Percentiles rank a stretch among this genome's conserved stretches.
Conservation (phyloP, 2,888 invertebrate species). For the Pachymerium ferrugineum region DNA sequence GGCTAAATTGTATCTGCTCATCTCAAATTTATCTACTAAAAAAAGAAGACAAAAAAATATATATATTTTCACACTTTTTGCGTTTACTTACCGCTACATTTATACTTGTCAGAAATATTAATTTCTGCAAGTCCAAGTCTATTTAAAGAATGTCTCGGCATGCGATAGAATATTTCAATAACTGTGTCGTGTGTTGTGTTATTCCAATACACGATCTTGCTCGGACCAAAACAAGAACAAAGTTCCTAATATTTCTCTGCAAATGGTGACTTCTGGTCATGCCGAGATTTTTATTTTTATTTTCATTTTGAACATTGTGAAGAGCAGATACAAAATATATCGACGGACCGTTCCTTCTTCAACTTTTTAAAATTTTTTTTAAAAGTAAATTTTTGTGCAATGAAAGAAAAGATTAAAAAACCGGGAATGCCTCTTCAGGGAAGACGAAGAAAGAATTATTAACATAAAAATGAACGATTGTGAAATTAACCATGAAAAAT, state of each 20-base stretch:
- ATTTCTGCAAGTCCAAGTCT: too few relatives aligned
- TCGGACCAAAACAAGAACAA: slow-evolving; percentile 28
- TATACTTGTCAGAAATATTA: too few relatives aligned
- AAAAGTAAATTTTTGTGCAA: slow-evolving; percentile 32
- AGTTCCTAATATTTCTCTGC: slow-evolving; percentile 28
- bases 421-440: slow-evolving; percentile 27
- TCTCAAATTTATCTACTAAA: slow-evolving; percentile 4
- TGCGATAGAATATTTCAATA: slow-evolving; percentile 15
- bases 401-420: slow-evolving; percentile 20
- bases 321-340: slow-evolving; percentile 32
- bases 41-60: not conserved
- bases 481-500: slow-evolving; percentile 12
- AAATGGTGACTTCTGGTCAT: not conserved
- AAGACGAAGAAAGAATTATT: slow-evolving; percentile 16
- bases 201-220: slow-evolving; percentile 7
- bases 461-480: not conserved
- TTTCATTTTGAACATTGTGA: not conserved
- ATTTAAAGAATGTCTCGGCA: not conserved
- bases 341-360: slow-evolving; percentile 30
- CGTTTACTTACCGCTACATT: too few relatives aligned
- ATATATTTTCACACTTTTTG: not conserved
- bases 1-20: slow-evolving; percentile 17
- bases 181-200: not conserved
- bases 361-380: slow-evolving; percentile 25
- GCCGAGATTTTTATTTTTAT: not conserved